phyloP scores from a whole-genome alignment of 2,113 vertebrate genomes.

The Oophaga pumilio region DNA sequence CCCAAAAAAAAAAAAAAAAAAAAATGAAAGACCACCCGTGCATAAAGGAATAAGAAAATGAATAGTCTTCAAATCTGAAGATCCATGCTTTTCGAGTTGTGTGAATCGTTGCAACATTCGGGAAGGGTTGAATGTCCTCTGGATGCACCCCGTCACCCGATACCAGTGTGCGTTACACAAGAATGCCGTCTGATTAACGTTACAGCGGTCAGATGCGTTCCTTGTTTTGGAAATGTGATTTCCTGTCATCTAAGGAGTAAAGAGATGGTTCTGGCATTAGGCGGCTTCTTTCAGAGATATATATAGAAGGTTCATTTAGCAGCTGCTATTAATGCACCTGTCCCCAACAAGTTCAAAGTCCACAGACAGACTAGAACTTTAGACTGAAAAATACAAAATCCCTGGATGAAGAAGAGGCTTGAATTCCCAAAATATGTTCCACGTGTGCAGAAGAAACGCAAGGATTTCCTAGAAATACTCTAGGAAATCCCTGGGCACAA shows the following conservation, averaged over 20 bases:
- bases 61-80: background rate
- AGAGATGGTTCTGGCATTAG: conserved; percentile 10
- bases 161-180: background rate
- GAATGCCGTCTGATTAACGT: background rate
- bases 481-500: background rate
- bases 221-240: conserved; percentile 29
- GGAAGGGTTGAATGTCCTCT: background rate
- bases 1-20: background rate
- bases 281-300: background rate
- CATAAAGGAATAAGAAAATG: background rate
- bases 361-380: background rate
- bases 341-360: background rate
- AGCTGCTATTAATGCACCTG: conserved; percentile 39
- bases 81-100: background rate
- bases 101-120: background rate
- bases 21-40: conserved; percentile 26
- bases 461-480: conserved; percentile 15
- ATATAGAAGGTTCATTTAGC: conserved; percentile 33
- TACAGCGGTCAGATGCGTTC: background rate
- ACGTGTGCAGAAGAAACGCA: background rate
- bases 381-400: background rate
- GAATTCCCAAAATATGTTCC: conserved; percentile 31
- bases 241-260: background rate
- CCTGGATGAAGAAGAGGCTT: background rate
- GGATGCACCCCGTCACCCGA: background rate